These are phyloP conservation scores for Gymnocypris eckloni DNA, from an alignment of 2,797 vertebrate species.

Conservation along the genomic window DNA sequence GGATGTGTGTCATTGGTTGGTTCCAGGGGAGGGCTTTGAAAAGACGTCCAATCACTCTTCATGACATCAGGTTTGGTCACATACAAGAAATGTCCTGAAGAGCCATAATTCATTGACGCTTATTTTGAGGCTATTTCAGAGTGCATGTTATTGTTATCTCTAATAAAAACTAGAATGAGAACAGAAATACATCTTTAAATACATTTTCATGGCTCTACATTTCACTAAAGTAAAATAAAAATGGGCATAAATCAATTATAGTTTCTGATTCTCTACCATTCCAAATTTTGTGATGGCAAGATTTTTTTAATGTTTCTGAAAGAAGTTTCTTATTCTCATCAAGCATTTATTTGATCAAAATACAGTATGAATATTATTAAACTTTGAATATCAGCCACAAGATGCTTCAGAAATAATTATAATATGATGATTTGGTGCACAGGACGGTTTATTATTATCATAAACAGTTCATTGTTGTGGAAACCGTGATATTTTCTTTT, in stretches of 20 bases:
- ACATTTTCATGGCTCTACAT: neutral
- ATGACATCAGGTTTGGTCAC: conserved; percentile 70
- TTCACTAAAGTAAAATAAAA: neutral
- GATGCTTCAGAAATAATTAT: neutral
- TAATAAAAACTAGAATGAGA: neutral
- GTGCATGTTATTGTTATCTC: neutral
- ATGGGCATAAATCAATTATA: neutral
- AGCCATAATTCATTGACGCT: neutral
- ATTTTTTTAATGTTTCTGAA: neutral
- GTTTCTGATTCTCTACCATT: neutral
- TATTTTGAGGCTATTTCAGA: neutral
- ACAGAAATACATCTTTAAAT: neutral
- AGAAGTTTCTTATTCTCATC: neutral
- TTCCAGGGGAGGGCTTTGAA: conserved; percentile 77
- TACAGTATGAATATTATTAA: neutral
- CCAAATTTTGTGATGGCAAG: neutral
- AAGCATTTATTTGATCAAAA: neutral
- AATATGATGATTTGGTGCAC: neutral
- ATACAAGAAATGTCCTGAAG: conserved; percentile 81
- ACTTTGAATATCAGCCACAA: neutral
- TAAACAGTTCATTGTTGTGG: too few relatives aligned
- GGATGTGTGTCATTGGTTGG: conserved; percentile 67
- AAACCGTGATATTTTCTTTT: neutral
- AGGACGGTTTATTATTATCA: neutral
- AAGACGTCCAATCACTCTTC: conserved; percentile 72